phyloP scores from a whole-genome alignment of 2,797 vertebrate species.

The Gymnopithys bicolor region DNA sequence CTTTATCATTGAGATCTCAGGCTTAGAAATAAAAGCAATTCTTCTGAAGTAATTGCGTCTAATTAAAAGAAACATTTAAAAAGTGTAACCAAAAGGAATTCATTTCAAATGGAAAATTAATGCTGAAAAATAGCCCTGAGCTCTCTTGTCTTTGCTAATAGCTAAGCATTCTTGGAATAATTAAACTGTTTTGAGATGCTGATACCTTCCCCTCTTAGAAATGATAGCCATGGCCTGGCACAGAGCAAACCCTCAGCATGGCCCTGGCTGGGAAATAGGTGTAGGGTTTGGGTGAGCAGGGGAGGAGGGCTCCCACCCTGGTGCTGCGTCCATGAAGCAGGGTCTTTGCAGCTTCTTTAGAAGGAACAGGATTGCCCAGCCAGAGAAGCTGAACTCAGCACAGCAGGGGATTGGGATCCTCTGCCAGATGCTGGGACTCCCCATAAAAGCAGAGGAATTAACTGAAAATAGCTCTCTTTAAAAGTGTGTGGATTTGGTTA shows the following conservation, averaged over 20 bases:
- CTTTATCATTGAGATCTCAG: slow-evolving; percentile 89
- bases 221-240: slow-evolving; percentile 48
- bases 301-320: not conserved
- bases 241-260: not conserved
- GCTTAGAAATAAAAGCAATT: slow-evolving; percentile 89
- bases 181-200: slow-evolving; percentile 83
- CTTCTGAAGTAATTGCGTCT: slow-evolving; percentile 90
- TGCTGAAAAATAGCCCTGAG: slow-evolving; percentile 88
- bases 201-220: slow-evolving; percentile 71
- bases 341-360: not conserved
- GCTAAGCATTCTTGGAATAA: slow-evolving; percentile 83
- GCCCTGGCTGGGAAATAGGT: not conserved
- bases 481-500: rapidly evolving
- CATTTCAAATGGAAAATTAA: slow-evolving; percentile 89
- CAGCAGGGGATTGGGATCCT: not conserved
- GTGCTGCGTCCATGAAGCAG: not conserved
- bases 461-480: not conserved
- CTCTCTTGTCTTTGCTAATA: slow-evolving; percentile 85
- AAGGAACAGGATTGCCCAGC: not conserved
- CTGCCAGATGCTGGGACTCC: not conserved
- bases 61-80: slow-evolving; percentile 92
- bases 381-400: not conserved
- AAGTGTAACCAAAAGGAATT: slow-evolving; percentile 91
- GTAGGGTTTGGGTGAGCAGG: not conserved
- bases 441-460: not conserved